A percentile compares a stretch with the other conserved stretches of the same genome.
Conservation (phyloP, 2,113 vertebrate species). For the Cyprinus carpio region DNA sequence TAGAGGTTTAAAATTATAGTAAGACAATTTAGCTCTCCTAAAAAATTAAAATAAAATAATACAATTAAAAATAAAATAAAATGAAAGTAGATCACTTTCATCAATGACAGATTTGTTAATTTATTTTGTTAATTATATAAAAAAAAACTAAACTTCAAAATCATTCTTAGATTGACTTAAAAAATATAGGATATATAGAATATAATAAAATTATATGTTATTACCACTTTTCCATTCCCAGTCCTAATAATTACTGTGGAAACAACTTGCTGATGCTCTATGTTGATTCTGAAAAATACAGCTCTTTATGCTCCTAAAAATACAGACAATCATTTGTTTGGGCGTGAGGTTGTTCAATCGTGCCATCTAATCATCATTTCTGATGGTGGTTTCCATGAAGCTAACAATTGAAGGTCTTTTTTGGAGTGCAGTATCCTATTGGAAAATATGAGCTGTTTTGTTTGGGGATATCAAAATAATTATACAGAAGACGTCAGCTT, state of each 20-base stretch:
- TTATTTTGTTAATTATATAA: too few relatives aligned
- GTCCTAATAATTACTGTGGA: not conserved
- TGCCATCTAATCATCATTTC: constrained; percentile 40
- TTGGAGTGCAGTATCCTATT: constrained; percentile 50
- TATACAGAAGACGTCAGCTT: constrained; percentile 58
- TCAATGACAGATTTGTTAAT: too few relatives aligned
- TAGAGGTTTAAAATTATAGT: too few relatives aligned
- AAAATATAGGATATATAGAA: too few relatives aligned
- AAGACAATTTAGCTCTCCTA: too few relatives aligned
- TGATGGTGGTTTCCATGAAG: constrained; percentile 40
- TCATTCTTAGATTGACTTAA: too few relatives aligned
- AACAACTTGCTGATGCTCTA: not conserved
- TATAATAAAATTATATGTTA: not conserved
- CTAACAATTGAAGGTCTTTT: constrained; percentile 31
- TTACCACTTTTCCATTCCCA: not conserved
- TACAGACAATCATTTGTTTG: constrained; percentile 1
- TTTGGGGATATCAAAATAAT: constrained; percentile 67
- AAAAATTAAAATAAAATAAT: too few relatives aligned
- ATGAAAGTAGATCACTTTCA: too few relatives aligned
- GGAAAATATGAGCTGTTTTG: constrained; percentile 60
- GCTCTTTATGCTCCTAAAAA: not conserved
- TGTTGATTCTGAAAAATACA: constrained; percentile 5
- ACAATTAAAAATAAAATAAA: too few relatives aligned
- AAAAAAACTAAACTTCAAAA: too few relatives aligned
- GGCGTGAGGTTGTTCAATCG: not conserved